Conservation (phyloP, 2,797 vertebrate species). For the Sebastes taczanowskii region DNA sequence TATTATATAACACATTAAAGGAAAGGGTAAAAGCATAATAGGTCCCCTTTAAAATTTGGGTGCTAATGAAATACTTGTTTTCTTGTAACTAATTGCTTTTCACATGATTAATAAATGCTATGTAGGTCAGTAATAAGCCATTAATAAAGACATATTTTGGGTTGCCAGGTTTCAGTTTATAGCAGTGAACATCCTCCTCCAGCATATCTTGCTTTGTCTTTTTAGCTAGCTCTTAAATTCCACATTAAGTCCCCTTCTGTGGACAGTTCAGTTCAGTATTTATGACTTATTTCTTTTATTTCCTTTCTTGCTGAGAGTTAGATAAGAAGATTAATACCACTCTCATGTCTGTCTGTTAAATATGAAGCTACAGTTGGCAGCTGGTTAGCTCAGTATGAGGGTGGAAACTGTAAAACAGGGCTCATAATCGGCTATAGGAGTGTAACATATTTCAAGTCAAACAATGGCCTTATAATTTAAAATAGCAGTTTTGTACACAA, state of each 20-base stretch:
- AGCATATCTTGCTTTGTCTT: neutral
- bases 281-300: neutral
- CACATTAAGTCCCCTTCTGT: neutral
- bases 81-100: no score
- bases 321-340: neutral
- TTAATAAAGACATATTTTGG: neutral
- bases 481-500: neutral
- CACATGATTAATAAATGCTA: neutral
- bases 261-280: neutral
- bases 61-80: no score
- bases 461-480: neutral
- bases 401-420: neutral
- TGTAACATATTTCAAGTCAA: neutral
- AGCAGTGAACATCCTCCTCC: neutral
- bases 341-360: neutral
- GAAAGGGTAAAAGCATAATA: no score
- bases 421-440: no score
- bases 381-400: neutral
- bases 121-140: neutral
- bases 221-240: neutral
- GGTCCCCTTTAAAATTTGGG: fast-evolving
- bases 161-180: neutral
- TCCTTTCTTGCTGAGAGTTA: neutral
- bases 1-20: no score
- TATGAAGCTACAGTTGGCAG: neutral